Percentiles rank a stretch among this genome's conserved stretches.
phyloP scores from a whole-genome alignment of 2,797 vertebrate genomes.

The Anisognathus igniventris region DNA sequence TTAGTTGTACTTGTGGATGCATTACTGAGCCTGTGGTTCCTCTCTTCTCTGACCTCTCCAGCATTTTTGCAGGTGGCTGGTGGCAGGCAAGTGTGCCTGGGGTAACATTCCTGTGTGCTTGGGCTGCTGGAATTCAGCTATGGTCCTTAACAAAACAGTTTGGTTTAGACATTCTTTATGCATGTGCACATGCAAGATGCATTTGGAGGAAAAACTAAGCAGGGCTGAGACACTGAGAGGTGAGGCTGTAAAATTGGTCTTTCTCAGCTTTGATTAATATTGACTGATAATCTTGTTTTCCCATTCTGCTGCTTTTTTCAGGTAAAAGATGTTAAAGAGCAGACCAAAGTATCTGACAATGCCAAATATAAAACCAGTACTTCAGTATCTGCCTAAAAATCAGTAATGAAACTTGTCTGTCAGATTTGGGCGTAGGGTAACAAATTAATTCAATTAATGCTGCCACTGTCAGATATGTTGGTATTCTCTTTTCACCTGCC shows the following conservation, averaged over 20 bases:
- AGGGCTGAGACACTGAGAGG: background rate
- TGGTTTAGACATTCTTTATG: slow-evolving; percentile 29
- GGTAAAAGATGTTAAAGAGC: background rate
- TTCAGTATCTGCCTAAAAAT: background rate
- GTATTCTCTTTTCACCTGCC: background rate
- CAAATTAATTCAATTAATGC: background rate
- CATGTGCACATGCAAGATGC: background rate
- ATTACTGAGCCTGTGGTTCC: background rate
- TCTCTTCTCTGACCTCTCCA: background rate
- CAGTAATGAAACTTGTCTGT: background rate
- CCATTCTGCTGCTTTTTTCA: background rate
- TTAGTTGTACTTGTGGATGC: background rate
- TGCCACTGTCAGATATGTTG: background rate
- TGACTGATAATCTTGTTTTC: background rate
- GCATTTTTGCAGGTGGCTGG: background rate
- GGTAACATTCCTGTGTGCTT: slow-evolving; percentile 34
- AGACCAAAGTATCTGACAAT: background rate
- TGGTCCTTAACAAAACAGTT: slow-evolving; percentile 41
- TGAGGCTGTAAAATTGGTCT: background rate
- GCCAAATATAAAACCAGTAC: background rate
- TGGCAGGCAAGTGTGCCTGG: background rate
- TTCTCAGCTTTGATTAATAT: background rate
- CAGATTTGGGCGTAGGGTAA: background rate
- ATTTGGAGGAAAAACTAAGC: background rate
- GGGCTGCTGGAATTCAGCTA: slow-evolving; percentile 16